Base-by-base conservation (phyloP, 2,113 vertebrate species). In the Leucopsar rothschildi region DNA sequence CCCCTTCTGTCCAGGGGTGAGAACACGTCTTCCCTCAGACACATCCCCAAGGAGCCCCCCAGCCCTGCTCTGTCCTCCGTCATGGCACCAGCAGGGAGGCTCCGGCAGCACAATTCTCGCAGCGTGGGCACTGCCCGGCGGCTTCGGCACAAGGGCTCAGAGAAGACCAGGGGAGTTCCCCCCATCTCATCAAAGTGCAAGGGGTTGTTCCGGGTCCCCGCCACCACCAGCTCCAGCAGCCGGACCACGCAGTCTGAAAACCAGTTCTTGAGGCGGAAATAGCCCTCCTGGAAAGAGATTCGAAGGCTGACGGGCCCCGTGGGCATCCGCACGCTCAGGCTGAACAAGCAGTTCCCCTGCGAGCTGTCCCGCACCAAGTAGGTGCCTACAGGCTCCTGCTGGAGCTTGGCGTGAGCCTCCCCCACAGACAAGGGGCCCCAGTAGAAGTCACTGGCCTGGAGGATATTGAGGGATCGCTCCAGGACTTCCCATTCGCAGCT, bases 291-390 rank as follows among this genome's bases (percentile, higher is more conserved):
- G 93, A 98, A 98, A 56, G 94, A 93, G 91, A 98, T 96, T 5
- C 97, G 93, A 45, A 98, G 96, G 90, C 97, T 97, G 87, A 95
- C 90, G 0, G 97, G 97, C 16, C 96, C 97, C 0, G 90, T 42
- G 0, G 92, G 95, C 77, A 96, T 96, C 47, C 87, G 94, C 78
- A 97, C 94, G 0, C 96, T 97, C 47, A 97, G 83, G 82, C 97
- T 97, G 93, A 96, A 97, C 42, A 97, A 92, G 88, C 95, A 96
- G 88, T 97, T 97, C 40, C 96, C 95, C 79, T 97, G 97, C 0
- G 97, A 97, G 82, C 98, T 98, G 95, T 98, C 98, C 68, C 98
- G 96, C 72, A 98, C 95, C 72, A 98, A 85, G 56, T 97, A 98
- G 66, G 97, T 98, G 71, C 98, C 98, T 0, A 97, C 96, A 0